Base-by-base conservation (phyloP, 2,113 vertebrate genomes). In the Sinocyclocheilus anophthalmus region DNA sequence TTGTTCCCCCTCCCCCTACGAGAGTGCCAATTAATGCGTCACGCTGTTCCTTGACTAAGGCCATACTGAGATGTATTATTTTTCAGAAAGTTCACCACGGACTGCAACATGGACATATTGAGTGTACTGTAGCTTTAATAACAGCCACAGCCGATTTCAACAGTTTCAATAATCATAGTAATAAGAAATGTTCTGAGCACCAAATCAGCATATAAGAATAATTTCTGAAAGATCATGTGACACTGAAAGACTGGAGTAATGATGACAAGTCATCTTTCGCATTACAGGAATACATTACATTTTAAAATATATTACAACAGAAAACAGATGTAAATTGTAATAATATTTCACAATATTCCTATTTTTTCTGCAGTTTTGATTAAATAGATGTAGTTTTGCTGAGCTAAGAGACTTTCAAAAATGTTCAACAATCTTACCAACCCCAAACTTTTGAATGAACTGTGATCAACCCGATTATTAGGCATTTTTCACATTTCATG, bases 1-100 rank as follows among this genome's bases (percentile, higher is more conserved):
- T n/a, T n/a, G n/a, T n/a, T n/a, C n/a, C n/a, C n/a, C n/a, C n/a
- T n/a, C n/a, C n/a, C n/a, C n/a, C 63, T 92, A 92, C 86, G 89
- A n/a, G 88, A 91, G 87, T 77, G 69, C 65, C n/a, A n/a, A 67
- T 45, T 89, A 80, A 78, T 85, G 67, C n/a, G 92, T 91, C 90
- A 92, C 87, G 86, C n/a, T 92, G 91, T 90, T 91, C 89, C 92
- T 92, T 90, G n/a, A 90, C 89, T 82, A 73, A 73, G 73, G 84
- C 76, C 22, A 81, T 92, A n/a, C n/a, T n/a, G n/a, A n/a, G n/a
- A 92, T 85, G 79, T 85, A 92, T 94, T 93, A 94, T 91, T 92
- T 84, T 87, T 89, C 18, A 13, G 4, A 53, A 50, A 20, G 18
- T 65, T 24, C 59, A 65, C 7, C 30, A 3, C 39, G 11, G 8